Base-by-base conservation (phyloP, 1,140 invertebrate genomes). In the Anoplolepis gracilipes region DNA sequence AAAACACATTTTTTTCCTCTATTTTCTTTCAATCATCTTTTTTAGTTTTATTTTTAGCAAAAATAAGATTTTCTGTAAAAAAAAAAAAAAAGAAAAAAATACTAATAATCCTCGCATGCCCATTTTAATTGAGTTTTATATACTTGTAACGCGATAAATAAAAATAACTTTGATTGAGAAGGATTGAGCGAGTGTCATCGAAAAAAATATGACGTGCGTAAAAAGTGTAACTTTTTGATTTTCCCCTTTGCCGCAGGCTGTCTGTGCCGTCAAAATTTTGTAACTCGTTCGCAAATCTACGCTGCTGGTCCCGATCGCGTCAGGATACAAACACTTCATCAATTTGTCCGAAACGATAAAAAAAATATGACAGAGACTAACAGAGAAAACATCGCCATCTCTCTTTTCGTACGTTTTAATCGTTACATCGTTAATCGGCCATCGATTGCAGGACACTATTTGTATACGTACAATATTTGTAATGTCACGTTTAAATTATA, bases 161-260 rank as follows among this genome's bases (percentile, higher is more conserved):
- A 73, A 82, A 82, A 59, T 73, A 82, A 59, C 53, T 82, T 59
- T 73, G 67, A 82, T 73, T 59, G 67, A 82, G 59, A 46, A 57
- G 28, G 25, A 82, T 73, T 61, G 78, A 82, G n/a, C 67, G 78
- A 82, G 67, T 82, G 78, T 82, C 78, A 82, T 73, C 53, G 67
- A 82, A 73, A 82, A 49, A 82, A 82, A 82, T 59, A 72, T 73
- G 78, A 82, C 53, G 39, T 72, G 25, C 78, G 67, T 59, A 59
- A 82, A 82, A 82, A 73, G 78, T 72, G 36, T 72, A 82, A 82
- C 67, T 73, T 82, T 82, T 82, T 82, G 78, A 82, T 82, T 72
- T 73, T 49, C 8, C 36, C 16, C 67, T 59, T 72, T 33, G 78
- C 78, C 67, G 53, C 67, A 19, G 67, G 78, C 65, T 39, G 65